Percentiles rank a stretch among this genome's conserved stretches.
Evolutionary conservation across 2,113 vertebrate species (phyloP).

Genomic region (Pterophyllum scalare): DNA sequence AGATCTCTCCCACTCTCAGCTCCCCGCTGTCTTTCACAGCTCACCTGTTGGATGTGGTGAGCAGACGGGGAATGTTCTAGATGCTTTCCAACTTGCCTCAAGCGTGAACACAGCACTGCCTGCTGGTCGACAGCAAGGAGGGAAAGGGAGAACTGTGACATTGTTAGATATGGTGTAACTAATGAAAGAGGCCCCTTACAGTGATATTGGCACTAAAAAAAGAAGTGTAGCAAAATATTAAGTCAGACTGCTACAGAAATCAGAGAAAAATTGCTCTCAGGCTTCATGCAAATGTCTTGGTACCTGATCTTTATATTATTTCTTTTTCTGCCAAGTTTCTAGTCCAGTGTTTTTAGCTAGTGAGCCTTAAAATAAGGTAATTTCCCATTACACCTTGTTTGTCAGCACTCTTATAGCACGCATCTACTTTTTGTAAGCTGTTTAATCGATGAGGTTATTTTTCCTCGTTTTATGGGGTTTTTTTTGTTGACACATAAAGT

Average conservation of each 20-base stretch:
- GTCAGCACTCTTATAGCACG: neutral
- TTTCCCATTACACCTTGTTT: no score
- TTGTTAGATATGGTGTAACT: neutral
- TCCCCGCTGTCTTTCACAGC: neutral
- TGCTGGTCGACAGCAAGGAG: constrained; percentile 30
- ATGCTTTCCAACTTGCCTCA: neutral
- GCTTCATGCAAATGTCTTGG: neutral
- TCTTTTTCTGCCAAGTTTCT: no score
- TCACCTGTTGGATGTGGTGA: constrained; percentile 36
- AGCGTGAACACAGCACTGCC: constrained; percentile 41
- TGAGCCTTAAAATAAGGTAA: neutral
- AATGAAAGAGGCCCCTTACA: neutral
- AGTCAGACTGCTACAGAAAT: neutral
- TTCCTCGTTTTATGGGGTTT: neutral
- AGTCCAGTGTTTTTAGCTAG: neutral
- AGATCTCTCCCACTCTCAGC: neutral
- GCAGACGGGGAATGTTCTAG: constrained; percentile 43
- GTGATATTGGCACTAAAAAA: neutral
- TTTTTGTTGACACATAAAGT: neutral
- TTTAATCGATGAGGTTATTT: neutral
- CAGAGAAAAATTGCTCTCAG: neutral
- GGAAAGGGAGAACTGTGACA: neutral
- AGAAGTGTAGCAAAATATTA: neutral
- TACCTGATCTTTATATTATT: neutral
- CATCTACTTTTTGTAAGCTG: neutral